Evolutionary conservation across 2,888 invertebrate genomes (phyloP).

Genomic region (Torymus texanus): DNA sequence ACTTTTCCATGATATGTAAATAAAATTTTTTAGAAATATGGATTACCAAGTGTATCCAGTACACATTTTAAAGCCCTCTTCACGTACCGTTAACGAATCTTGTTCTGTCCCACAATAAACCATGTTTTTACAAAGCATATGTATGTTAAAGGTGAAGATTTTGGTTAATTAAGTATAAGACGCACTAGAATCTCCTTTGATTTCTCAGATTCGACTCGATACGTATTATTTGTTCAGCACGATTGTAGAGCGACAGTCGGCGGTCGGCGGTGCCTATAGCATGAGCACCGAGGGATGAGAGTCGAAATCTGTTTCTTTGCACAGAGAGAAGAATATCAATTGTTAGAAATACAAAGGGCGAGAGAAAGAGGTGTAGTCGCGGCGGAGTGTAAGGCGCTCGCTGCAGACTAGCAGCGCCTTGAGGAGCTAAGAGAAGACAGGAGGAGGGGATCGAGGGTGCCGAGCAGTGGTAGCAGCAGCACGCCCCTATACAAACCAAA

Average conservation of each 20-base stretch:
- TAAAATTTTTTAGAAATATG: too few species aligned
- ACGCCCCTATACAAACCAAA: slow-evolving; percentile 72
- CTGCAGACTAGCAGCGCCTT: slow-evolving; percentile 23
- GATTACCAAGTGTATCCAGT: too few species aligned
- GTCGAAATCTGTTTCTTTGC: slow-evolving; percentile 74
- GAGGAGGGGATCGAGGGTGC: slow-evolving; percentile 57
- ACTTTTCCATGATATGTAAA: too few species aligned
- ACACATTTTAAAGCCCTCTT: too few species aligned
- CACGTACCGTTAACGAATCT: too few species aligned
- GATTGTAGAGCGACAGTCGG: slow-evolving; percentile 24
- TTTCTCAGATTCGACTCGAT: slow-evolving; percentile 69
- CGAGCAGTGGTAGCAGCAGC: slow-evolving; percentile 57
- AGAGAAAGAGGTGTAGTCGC: slow-evolving; percentile 60
- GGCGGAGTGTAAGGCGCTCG: slow-evolving; percentile 52
- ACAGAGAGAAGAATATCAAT: slow-evolving; percentile 75
- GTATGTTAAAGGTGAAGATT: too few species aligned
- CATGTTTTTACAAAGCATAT: too few species aligned
- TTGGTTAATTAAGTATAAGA: too few species aligned
- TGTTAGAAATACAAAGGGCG: slow-evolving; percentile 74
- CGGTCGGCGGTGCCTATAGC: not conserved
- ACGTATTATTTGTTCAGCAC: slow-evolving; percentile 73
- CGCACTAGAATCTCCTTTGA: slow-evolving; percentile 60
- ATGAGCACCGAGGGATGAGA: slow-evolving; percentile 55
- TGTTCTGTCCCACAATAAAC: too few species aligned
- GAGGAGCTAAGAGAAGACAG: slow-evolving; percentile 58